Percentiles rank a stretch among this genome's conserved stretches.
These are phyloP conservation scores for Heliconius cydno DNA, from an alignment of 2,888 invertebrate genomes.

Conservation along the genomic window DNA sequence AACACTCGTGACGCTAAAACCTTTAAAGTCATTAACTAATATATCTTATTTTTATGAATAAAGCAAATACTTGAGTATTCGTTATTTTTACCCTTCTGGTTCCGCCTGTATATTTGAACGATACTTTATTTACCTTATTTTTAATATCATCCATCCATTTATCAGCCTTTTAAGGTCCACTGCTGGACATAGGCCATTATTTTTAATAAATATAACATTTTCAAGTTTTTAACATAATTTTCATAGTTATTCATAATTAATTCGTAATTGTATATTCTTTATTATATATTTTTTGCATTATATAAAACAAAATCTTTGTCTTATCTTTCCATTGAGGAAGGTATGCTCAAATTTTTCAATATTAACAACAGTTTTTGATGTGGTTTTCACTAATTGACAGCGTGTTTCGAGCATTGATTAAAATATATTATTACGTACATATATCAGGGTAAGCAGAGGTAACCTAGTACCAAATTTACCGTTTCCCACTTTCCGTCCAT, in stretches of 20 bases:
- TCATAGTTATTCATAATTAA: no score
- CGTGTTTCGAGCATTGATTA: neutral
- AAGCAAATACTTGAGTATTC: slow-evolving; percentile 14
- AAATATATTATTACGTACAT: neutral
- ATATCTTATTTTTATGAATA: slow-evolving; percentile 28
- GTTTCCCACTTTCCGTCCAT: no score
- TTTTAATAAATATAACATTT: no score
- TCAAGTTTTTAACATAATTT: no score
- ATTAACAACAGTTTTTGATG: neutral
- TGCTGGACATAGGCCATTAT: no score
- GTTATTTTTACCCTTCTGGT: slow-evolving; percentile 19
- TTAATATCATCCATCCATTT: no score
- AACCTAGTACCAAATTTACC: no score
- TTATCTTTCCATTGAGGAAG: neutral
- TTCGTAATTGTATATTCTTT: no score
- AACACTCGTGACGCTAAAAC: slow-evolving; percentile 45
- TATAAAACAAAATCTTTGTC: neutral
- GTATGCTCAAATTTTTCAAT: neutral
- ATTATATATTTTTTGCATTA: neutral
- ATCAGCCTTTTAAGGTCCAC: no score
- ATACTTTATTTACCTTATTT: neutral
- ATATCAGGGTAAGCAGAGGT: no score
- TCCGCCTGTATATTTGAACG: neutral
- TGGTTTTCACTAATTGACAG: neutral
- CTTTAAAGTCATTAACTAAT: slow-evolving; percentile 33